phyloP scores from a whole-genome alignment of 2,797 vertebrate species.

The Leontocebus nigricollis region DNA sequence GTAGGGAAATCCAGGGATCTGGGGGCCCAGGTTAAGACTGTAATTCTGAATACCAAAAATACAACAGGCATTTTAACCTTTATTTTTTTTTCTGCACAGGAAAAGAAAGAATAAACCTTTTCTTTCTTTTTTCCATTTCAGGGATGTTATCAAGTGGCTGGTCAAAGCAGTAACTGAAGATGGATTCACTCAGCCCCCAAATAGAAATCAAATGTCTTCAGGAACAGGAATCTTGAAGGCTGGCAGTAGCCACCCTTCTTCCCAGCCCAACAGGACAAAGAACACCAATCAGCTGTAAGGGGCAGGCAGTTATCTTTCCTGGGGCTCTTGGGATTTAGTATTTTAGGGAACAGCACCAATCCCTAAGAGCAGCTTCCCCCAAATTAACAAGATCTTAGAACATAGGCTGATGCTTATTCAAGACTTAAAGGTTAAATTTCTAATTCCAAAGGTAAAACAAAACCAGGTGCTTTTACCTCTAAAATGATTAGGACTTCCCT shows the following conservation, averaged over 20 bases:
- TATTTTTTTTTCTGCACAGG: not conserved
- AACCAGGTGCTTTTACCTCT: not conserved
- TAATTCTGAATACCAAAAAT: not conserved
- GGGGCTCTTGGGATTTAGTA: not conserved
- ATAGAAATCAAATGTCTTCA: conserved; percentile 49
- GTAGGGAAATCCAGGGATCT: not conserved
- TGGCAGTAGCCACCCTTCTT: not conserved
- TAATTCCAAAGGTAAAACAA: not conserved
- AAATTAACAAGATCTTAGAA: not conserved
- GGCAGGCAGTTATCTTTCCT: not conserved
- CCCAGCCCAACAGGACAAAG: conserved; percentile 40
- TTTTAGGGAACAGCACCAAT: not conserved
- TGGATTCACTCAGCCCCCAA: conserved; percentile 36
- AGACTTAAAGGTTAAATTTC: not conserved
- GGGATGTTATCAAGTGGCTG: conserved; percentile 93
- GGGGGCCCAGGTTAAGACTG: not conserved
- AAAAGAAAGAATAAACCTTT: not conserved
- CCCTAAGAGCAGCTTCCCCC: not conserved
- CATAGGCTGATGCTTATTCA: not conserved
- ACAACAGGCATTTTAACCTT: not conserved
- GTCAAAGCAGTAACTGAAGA: conserved; percentile 85
- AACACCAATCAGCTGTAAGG: conserved; percentile 71
- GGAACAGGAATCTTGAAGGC: conserved; percentile 27
- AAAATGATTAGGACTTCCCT: not conserved
- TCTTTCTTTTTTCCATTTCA: conserved; percentile 78